Percentiles rank a stretch among this genome's conserved stretches.
phyloP scores from a whole-genome alignment of 2,113 vertebrate species.

The Lasiurus cinereus region DNA sequence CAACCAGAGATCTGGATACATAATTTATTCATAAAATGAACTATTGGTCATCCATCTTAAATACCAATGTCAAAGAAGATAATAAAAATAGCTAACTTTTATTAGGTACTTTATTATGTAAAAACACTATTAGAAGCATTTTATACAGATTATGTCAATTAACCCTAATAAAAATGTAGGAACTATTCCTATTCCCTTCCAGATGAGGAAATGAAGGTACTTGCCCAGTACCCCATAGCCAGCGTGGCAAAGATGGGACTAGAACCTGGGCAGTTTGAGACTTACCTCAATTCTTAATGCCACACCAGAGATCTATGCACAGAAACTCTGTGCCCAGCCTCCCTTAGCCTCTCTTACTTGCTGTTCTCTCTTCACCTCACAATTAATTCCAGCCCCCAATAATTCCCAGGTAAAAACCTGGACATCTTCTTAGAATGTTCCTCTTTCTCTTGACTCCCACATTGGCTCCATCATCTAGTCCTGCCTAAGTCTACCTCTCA shows the following conservation, averaged over 20 bases:
- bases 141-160: neutral
- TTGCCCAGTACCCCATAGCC: neutral
- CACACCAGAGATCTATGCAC: accelerated
- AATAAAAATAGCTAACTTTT: neutral
- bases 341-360: neutral
- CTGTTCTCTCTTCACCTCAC: neutral
- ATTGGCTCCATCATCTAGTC: neutral
- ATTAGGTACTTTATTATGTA: neutral
- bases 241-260: neutral
- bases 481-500: neutral
- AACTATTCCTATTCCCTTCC: neutral
- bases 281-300: neutral
- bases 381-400: neutral
- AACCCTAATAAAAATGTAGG: neutral
- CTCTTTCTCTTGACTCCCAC: neutral
- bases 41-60: neutral
- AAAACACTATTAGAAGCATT: neutral
- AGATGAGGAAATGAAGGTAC: neutral
- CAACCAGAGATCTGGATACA: neutral
- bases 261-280: neutral
- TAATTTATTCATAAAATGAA: slow-evolving; percentile 31
- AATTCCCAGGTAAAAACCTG: neutral
- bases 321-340: neutral
- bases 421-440: neutral
- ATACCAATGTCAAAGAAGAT: neutral